These are phyloP conservation scores for Corythaixoides concolor DNA, from an alignment of 2,113 vertebrate species.

Conservation along the genomic window DNA sequence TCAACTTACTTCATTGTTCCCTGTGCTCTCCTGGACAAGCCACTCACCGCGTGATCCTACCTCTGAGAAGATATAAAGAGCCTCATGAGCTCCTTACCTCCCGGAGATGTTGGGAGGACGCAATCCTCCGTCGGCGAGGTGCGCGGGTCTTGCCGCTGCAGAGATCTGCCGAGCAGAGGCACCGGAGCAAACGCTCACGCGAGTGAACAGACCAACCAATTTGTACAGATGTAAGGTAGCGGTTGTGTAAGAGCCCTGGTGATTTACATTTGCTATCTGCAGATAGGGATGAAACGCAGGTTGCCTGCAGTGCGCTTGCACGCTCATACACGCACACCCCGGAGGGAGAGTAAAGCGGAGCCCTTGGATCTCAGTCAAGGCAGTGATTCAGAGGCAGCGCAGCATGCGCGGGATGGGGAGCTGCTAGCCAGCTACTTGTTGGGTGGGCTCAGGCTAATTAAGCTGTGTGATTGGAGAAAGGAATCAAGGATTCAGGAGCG, in stretches of 20 bases:
- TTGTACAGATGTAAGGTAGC: background rate
- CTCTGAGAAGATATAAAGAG: background rate
- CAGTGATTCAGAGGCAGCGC: conserved; percentile 49
- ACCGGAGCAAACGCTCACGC: fast-evolving
- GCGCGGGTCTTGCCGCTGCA: fast-evolving
- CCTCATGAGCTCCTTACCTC: background rate
- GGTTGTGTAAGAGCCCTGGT: background rate
- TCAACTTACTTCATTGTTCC: background rate
- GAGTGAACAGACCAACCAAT: background rate
- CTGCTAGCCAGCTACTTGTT: conserved; percentile 23
- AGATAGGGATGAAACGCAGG: background rate
- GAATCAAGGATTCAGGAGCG: background rate
- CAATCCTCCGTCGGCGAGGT: fast-evolving
- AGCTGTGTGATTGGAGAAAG: background rate
- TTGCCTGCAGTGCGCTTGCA: background rate
- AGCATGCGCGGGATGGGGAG: background rate
- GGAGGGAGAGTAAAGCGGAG: background rate
- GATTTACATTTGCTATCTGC: background rate
- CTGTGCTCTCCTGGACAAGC: background rate
- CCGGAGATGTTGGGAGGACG: background rate
- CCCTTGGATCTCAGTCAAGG: conserved; percentile 57
- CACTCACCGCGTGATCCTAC: background rate
- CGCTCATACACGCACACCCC: background rate
- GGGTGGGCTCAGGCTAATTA: conserved; percentile 45
- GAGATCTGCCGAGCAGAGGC: background rate